Evolutionary conservation across 2,113 vertebrate species (phyloP), one percentile per base, ranked within the genome.

Genomic region (Malurus melanocephalus): DNA sequence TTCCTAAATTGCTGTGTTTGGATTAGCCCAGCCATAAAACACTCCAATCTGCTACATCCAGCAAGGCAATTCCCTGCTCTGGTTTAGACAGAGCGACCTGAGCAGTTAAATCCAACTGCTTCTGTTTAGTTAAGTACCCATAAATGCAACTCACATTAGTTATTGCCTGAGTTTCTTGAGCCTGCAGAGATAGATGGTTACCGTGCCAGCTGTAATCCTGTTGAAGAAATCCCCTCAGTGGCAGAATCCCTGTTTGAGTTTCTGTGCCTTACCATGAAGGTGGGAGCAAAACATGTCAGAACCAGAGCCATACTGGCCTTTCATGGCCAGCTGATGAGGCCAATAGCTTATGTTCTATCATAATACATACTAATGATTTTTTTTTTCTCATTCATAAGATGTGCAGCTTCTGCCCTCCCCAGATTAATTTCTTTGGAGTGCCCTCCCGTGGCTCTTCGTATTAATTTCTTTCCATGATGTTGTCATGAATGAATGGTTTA

Each of bases 341-440:
- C 28, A 14, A 0, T n/a, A 32, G 28, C 18, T 88, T 46, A 10
- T 0, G 4, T 38, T 53, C 53, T 27, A 9, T 46, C 32, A 32
- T 72, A 68, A 68, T 67, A 49, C 2, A 12, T 10, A 7, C 18
- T 59, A 21, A 30, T 7, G 8, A 22, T 19, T 80, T 87, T 80
- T 33, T 33, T 74, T 42, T 59, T 92, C n/a, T 72, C 9, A 19
- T 45, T 84, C 5, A 1, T 42, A 49, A 72, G 8, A 56, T 26
- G 18, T 26, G 51, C 23, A 27, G 26, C 43, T 76, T 72, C 45
- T 62, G 20, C 26, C 11, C 2, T 8, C 6, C 9, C 40, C 42
- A 45, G 4, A 24, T 64, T 33, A 55, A 42, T 79, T 90, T 55
- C 22, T 32, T 1, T 7, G 10, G 7, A 32, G 20, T 16, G 10